Conservation (phyloP, 2,113 vertebrate species). For the Calidris pugnax region DNA sequence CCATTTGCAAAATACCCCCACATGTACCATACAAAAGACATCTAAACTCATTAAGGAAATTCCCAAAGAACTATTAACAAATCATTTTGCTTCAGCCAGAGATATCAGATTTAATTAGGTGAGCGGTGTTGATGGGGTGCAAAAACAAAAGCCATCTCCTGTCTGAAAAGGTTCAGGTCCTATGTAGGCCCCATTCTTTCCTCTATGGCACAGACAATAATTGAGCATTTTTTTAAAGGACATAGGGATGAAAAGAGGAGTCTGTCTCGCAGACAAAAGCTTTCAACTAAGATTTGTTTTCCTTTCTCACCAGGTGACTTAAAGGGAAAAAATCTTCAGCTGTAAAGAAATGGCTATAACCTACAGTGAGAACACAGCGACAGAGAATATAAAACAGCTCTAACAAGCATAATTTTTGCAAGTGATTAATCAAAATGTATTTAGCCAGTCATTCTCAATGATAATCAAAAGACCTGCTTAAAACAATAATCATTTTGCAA, state of each 20-base stretch:
- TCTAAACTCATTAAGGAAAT: slow-evolving; percentile 98
- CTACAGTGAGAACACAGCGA: slow-evolving; percentile 75
- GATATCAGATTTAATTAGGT: slow-evolving; percentile 98
- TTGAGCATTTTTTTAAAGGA: slow-evolving; percentile 83
- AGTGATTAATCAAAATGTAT: slow-evolving; percentile 80
- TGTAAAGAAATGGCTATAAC: slow-evolving; percentile 69
- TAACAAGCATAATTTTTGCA: slow-evolving; percentile 77
- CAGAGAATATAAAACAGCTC: slow-evolving; percentile 81
- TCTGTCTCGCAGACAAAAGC: slow-evolving; percentile 82
- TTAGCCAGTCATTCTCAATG: slow-evolving; percentile 74
- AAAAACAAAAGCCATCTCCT: slow-evolving; percentile 93
- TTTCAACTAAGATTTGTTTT: slow-evolving; percentile 83
- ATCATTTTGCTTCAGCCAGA: slow-evolving; percentile 88
- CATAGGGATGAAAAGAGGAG: slow-evolving; percentile 72
- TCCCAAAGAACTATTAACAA: slow-evolving; percentile 92
- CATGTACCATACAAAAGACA: slow-evolving; percentile 88
- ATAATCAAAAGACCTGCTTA: slow-evolving; percentile 76
- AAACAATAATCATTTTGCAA: slow-evolving; percentile 76
- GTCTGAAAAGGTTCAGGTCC: slow-evolving; percentile 91
- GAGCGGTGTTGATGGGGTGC: slow-evolving; percentile 90
- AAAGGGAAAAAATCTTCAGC: slow-evolving; percentile 59
- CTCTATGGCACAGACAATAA: slow-evolving; percentile 85
- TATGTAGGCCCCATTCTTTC: slow-evolving; percentile 85
- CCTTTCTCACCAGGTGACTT: slow-evolving; percentile 90
- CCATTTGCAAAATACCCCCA: slow-evolving; percentile 83